Percentiles rank a stretch among this genome's conserved stretches.
These are phyloP conservation scores for Triops cancriformis DNA, from an alignment of 1,140 invertebrate species.

Conservation along the genomic window DNA sequence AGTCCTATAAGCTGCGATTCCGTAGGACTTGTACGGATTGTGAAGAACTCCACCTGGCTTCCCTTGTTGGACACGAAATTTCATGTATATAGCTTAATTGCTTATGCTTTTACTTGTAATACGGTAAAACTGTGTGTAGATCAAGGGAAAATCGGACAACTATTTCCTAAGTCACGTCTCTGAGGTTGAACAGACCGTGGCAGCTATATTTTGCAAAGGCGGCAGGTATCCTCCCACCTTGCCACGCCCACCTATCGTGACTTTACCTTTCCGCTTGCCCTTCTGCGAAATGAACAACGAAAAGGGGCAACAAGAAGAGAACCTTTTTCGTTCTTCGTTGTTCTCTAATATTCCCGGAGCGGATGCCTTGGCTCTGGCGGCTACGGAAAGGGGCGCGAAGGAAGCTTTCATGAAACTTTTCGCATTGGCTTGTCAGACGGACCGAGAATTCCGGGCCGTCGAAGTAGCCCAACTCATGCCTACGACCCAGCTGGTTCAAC, in stretches of 20 bases:
- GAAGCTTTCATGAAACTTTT: constrained; percentile 82
- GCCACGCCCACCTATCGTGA: constrained; percentile 68
- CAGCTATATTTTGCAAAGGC: constrained; percentile 79
- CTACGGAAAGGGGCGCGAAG: constrained; percentile 53
- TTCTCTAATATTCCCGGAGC: constrained; percentile 24
- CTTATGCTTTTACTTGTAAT: constrained; percentile 27
- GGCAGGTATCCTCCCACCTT: constrained; percentile 73
- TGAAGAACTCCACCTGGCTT: constrained; percentile 61
- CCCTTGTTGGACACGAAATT: constrained; percentile 62
- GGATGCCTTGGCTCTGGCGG: constrained; percentile 40
- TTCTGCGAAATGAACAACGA: constrained; percentile 72
- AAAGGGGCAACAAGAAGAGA: constrained; percentile 71
- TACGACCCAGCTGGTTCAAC: constrained; percentile 61
- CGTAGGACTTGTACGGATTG: constrained; percentile 53
- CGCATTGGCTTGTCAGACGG: constrained; percentile 69
- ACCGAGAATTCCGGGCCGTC: constrained; percentile 72
- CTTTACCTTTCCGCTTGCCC: constrained; percentile 59
- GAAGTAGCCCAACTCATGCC: constrained; percentile 78
- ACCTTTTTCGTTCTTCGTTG: constrained; percentile 49
- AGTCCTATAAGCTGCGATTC: constrained; percentile 50
- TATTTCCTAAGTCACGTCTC: constrained; percentile 69
- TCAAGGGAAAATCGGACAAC: constrained; percentile 63
- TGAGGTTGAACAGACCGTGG: constrained; percentile 63
- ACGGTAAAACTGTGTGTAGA: constrained; percentile 37
- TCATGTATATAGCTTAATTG: constrained; percentile 42